Evolutionary conservation across 2,113 vertebrate genomes (phyloP).

Genomic region (Haemorhous mexicanus): DNA sequence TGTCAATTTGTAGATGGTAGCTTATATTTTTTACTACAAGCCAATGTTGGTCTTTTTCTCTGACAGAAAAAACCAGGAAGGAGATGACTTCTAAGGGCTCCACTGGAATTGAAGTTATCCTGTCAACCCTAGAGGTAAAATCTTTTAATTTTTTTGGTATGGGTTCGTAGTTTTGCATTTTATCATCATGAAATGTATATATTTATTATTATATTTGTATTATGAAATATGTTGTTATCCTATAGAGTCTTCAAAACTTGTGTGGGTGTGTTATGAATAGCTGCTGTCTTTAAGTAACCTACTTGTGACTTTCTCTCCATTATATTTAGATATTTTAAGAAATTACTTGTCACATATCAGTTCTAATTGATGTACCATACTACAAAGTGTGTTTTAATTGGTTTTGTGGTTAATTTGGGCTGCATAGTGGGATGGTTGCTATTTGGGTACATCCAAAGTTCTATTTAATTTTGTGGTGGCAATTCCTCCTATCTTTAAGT

Average conservation of each 20-base stretch:
- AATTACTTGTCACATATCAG: neutral
- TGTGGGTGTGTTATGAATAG: neutral
- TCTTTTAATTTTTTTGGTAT: neutral
- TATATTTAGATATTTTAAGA: neutral
- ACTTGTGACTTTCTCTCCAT: neutral
- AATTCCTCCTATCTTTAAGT: neutral
- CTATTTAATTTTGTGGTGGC: neutral
- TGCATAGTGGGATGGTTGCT: neutral
- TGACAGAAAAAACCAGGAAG: conserved; percentile 93
- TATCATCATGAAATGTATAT: neutral
- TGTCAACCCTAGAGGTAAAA: conserved; percentile 89
- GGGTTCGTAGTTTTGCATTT: neutral
- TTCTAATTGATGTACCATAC: neutral
- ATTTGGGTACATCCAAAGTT: neutral
- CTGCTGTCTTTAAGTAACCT: neutral
- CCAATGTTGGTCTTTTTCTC: neutral
- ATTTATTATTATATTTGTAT: neutral
- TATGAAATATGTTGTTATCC: neutral
- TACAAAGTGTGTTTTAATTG: neutral
- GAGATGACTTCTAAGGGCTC: conserved; percentile 95
- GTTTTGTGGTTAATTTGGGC: neutral
- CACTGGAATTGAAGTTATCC: conserved; percentile 89
- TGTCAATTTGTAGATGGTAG: neutral
- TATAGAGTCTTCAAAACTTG: neutral
- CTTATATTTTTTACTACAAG: neutral